Evolutionary conservation across 2,797 vertebrate genomes (phyloP).

Genomic region (Bovichtus diacanthus): DNA sequence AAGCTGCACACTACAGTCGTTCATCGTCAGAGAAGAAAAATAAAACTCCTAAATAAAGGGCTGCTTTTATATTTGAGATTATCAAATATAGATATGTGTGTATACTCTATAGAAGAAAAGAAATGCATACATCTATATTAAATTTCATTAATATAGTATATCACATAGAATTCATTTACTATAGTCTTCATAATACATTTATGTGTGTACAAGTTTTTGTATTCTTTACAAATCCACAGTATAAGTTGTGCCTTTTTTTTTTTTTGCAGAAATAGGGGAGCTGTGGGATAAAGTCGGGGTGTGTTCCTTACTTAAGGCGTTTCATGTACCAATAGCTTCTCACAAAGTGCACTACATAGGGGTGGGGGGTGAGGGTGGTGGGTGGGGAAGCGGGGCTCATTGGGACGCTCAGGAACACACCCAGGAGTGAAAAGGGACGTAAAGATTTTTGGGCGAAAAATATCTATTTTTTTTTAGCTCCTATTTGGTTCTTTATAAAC

Average conservation of each 20-base stretch:
- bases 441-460: conserved; percentile 67
- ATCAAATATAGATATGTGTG: conserved; percentile 83
- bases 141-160: conserved; percentile 78
- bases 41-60: conserved; percentile 76
- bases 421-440: conserved; percentile 37
- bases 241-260: conserved; percentile 79
- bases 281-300: conserved; percentile 62
- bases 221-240: conserved; percentile 82
- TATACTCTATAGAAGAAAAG: conserved; percentile 74
- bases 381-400: background rate
- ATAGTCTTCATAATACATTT: conserved; percentile 75
- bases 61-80: conserved; percentile 77
- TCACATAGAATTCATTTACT: conserved; percentile 76
- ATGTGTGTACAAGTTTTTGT: conserved; percentile 62
- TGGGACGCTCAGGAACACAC: conserved; percentile 69
- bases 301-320: conserved; percentile 85
- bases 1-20: conserved; percentile 60
- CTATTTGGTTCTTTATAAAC: conserved; percentile 75
- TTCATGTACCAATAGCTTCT: conserved; percentile 83
- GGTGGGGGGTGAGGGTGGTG: background rate
- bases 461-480: conserved; percentile 57
- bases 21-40: conserved; percentile 58
- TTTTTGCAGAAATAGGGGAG: conserved; percentile 66
- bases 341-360: conserved; percentile 83
- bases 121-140: conserved; percentile 81